phyloP scores from a whole-genome alignment of 2,888 invertebrate species.

The Strigamia transsilvanica region DNA sequence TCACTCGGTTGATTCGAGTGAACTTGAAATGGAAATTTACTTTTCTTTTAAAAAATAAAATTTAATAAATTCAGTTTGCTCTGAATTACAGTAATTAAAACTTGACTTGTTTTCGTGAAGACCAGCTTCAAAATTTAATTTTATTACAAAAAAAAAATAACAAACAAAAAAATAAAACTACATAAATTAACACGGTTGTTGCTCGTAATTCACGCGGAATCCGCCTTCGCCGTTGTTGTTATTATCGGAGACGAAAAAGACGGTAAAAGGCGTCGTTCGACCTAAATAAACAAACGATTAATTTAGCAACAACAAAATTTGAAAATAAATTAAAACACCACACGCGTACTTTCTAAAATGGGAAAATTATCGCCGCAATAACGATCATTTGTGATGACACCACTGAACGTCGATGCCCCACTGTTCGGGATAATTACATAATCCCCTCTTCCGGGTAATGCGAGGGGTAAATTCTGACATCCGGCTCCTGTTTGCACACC shows the following conservation, averaged over 20 bases:
- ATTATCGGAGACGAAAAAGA: conserved; percentile 19
- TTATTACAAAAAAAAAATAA: neutral
- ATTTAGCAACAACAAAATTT: neutral
- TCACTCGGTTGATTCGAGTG: conserved; percentile 19
- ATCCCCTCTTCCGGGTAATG: conserved; percentile 52
- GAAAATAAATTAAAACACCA: neutral
- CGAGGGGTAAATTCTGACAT: conserved; percentile 26
- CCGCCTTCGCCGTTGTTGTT: conserved; percentile 53
- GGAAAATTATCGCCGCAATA: conserved; percentile 50
- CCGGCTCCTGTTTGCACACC: conserved; percentile 46
- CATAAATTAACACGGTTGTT: conserved; percentile 28
- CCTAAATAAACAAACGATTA: conserved; percentile 12
- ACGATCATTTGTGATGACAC: neutral
- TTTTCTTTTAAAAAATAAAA: too few species aligned
- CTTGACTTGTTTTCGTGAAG: neutral
- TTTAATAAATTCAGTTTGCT: neutral
- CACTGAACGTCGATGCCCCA: neutral
- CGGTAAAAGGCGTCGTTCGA: conserved; percentile 28
- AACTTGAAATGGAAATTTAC: conserved; percentile 22
- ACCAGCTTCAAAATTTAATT: conserved; percentile 18
- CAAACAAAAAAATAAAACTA: neutral
- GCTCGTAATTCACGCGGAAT: conserved; percentile 50
- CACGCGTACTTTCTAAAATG: conserved; percentile 32
- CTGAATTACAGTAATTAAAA: neutral
- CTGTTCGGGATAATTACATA: conserved; percentile 51